These are phyloP conservation scores for Eonycteris spelaea DNA, from an alignment of 2,113 vertebrate genomes.

Conservation along the genomic window DNA sequence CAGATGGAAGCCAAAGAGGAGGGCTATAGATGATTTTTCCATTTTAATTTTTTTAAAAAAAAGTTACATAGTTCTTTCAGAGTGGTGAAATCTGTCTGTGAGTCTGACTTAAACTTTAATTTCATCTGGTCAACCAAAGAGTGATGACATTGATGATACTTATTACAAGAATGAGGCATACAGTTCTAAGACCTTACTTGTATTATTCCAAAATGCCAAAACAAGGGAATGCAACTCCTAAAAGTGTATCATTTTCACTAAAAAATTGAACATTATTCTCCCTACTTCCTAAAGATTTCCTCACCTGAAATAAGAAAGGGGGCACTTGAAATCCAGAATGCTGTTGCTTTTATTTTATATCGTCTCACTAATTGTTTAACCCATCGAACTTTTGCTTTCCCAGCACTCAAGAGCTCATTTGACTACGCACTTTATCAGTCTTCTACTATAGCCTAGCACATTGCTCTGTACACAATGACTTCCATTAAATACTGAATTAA, in stretches of 20 bases:
- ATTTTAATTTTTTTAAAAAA: too few species aligned
- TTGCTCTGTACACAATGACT: not conserved
- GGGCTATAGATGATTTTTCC: not conserved
- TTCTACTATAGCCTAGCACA: accelerated
- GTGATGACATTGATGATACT: not conserved
- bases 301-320: not conserved
- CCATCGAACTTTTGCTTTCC: not conserved
- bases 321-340: not conserved
- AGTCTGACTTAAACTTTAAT: conserved; percentile 1
- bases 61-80: conserved; percentile 5
- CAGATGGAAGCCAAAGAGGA: not conserved
- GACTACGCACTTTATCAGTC: not conserved
- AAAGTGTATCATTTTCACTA: not conserved
- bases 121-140: not conserved
- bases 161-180: not conserved
- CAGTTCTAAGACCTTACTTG: not conserved
- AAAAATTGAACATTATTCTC: not conserved
- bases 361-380: not conserved
- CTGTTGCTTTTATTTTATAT: not conserved
- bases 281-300: not conserved
- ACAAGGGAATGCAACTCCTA: not conserved
- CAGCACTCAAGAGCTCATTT: not conserved
- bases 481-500: not conserved
- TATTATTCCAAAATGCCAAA: not conserved
- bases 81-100: not conserved